phyloP scores from a whole-genome alignment of 2,113 vertebrate species.

The human (Homo sapiens) region GRCh38 chr9:17037001-17037500 shows the following conservation, averaged over 20 bases:
- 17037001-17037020: neutral
- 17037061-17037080: neutral
- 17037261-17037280: slow-evolving; percentile 24
- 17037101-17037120: neutral
- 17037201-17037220: neutral
- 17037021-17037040: neutral
- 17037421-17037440: neutral
- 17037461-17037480: neutral
- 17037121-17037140: neutral
- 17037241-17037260: neutral
- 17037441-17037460: neutral
- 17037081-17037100: neutral
- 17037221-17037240: neutral
- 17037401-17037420: neutral
- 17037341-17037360: slow-evolving; percentile 10
- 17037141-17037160: neutral
- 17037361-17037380: neutral
- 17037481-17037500: neutral
- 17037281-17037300: neutral
- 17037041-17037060: neutral
- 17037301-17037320: slow-evolving; percentile 30
- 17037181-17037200: neutral
- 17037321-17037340: slow-evolving; percentile 10
- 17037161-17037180: no score
- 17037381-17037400: neutral